Base-by-base conservation (phyloP, 2,113 vertebrate genomes). In the Pseudois nayaur region DNA sequence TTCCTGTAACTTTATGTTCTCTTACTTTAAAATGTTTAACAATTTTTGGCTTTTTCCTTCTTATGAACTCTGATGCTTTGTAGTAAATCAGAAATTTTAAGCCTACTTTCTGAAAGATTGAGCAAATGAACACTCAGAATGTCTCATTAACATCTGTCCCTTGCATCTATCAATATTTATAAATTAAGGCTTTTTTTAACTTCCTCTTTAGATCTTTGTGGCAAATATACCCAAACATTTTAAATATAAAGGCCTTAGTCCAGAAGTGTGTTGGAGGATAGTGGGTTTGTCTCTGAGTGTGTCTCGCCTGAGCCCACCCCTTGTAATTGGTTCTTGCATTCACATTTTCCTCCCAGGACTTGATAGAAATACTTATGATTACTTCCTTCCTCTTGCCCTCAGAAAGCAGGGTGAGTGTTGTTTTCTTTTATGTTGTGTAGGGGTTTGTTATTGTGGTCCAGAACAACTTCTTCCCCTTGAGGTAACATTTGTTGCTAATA, bases 31-130 rank as follows among this genome's bases (percentile, higher is more conserved):
- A 95, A 83, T 14, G 67, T 52, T 33, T 52, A 59, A 62, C 31
- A 94, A 23, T 54, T 85, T 33, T 40, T 33, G 67, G 36, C 27
- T 81, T 89, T 45, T 36, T 67, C 27, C 50, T 85, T 83, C 17
- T 67, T n/a, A 94, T 15, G 21, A 85, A 84, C 33, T 87, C n/a
- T 74, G 54, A 4, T 83, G 31, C 19, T 94, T 95, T 94, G 36
- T 89, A 78, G 54, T 95, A 89, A 92, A 78, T 95, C 92, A 90
- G 87, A 55, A 85, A 85, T 84, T 43, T 60, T 84, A 96, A 98
- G 52, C 25, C 45, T 84, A 36, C 52, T 96, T 88, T 92, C 84
- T 74, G 4, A 74, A 90, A 87, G 31, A 86, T 64, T 64, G 90
- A 93, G 15, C 43, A 83, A 50, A 78, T 36, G 88, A 91, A 27